These are phyloP conservation scores for Drosophila guanche DNA, from an alignment of 1,140 invertebrate genomes.

Conservation along the genomic window DNA sequence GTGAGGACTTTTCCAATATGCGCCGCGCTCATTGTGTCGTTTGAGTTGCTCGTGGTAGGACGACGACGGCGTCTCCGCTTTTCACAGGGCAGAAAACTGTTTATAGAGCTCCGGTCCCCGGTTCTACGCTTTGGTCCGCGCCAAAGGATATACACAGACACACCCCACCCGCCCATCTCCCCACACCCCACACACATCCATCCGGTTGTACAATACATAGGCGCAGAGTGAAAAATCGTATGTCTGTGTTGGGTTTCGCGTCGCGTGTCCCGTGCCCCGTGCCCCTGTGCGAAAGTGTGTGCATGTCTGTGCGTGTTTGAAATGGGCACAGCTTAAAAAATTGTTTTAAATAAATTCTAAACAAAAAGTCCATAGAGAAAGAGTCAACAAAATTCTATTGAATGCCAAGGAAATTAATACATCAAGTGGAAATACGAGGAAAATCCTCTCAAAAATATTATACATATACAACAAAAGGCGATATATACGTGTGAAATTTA, in stretches of 20 bases:
- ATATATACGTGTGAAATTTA: neutral
- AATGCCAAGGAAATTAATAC: conserved; percentile 12
- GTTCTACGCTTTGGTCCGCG: conserved; percentile 48
- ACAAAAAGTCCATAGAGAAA: conserved; percentile 20
- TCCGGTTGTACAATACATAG: conserved; percentile 38
- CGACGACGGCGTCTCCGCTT: conserved; percentile 52
- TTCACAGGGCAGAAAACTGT: neutral
- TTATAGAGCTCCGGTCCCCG: no score
- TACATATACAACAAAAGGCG: conserved; percentile 13
- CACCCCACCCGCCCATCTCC: conserved; percentile 27
- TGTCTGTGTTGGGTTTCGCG: conserved; percentile 46
- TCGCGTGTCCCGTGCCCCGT: conserved; percentile 38
- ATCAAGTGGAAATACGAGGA: neutral
- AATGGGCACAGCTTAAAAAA: conserved; percentile 69
- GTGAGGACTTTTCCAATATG: conserved; percentile 78
- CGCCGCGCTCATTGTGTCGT: conserved; percentile 81
- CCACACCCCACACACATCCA: conserved; percentile 5
- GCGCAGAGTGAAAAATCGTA: conserved; percentile 52
- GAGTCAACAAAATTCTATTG: conserved; percentile 14
- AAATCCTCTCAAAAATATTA: conserved; percentile 20
- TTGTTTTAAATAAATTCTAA: conserved; percentile 70
- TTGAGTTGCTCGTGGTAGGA: conserved; percentile 83
- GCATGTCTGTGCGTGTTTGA: conserved; percentile 40
- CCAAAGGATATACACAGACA: conserved; percentile 71
- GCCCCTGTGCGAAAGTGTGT: conserved; percentile 21